Conservation (phyloP, 2,888 invertebrate genomes). For the Pandemis corylana region DNA sequence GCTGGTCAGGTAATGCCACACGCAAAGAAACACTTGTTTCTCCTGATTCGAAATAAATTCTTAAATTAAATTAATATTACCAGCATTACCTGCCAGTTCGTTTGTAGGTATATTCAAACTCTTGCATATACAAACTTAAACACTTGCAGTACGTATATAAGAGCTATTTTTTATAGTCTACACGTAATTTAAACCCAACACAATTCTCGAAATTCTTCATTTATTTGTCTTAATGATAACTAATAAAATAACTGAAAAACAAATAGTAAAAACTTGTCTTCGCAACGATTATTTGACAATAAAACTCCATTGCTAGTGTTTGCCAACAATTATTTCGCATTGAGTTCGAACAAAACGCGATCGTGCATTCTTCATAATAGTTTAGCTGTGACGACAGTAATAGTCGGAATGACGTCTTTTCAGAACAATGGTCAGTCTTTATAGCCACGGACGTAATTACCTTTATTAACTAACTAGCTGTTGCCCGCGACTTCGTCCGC, state of each 20-base stretch:
- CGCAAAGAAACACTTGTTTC: too few species aligned
- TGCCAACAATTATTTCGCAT: slow-evolving; percentile 9
- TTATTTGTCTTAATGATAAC: not conserved
- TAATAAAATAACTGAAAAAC: not conserved
- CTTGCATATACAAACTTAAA: too few species aligned
- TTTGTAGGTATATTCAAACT: too few species aligned
- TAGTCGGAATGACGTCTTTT: slow-evolving; percentile 2
- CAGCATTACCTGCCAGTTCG: too few species aligned
- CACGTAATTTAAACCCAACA: too few species aligned
- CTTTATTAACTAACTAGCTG: not conserved
- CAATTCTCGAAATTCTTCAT: not conserved
- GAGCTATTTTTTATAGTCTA: too few species aligned
- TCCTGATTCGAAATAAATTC: too few species aligned
- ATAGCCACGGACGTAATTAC: not conserved
- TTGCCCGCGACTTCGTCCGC: too few species aligned
- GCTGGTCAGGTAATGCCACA: too few species aligned
- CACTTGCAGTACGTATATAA: too few species aligned
- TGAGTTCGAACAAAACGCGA: not conserved
- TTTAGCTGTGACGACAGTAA: not conserved
- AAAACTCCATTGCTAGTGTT: not conserved
- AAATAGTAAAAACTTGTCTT: not conserved
- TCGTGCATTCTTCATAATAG: not conserved
- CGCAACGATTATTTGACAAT: not conserved
- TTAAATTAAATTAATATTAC: too few species aligned
- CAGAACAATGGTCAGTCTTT: slow-evolving; percentile 1